Conservation (phyloP, 92 coral and sea anemone genomes). For the Metridium senile region DNA sequence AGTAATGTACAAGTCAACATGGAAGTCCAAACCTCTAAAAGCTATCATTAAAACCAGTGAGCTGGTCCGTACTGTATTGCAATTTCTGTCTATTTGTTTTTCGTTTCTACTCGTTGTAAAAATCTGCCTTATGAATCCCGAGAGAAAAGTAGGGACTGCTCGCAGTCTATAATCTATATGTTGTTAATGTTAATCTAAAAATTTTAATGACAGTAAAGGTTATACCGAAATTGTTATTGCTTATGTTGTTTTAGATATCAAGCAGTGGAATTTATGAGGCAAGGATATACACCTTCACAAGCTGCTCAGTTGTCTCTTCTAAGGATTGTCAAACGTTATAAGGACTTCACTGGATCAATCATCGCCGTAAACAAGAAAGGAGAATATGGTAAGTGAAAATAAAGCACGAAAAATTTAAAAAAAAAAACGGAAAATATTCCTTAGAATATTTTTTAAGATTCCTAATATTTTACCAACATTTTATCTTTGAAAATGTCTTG, state of each 20-base stretch:
- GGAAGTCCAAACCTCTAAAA: too few species aligned
- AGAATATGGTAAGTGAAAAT: slow-evolving; percentile 55
- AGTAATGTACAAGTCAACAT: too few species aligned
- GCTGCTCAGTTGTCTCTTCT: slow-evolving; percentile 70
- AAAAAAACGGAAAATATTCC: neutral
- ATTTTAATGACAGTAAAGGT: too few species aligned
- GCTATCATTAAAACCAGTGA: too few species aligned
- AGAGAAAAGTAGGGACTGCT: too few species aligned
- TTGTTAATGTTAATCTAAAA: too few species aligned
- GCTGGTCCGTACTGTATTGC: too few species aligned
- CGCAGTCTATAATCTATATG: too few species aligned
- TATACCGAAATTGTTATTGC: neutral
- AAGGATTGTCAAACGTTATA: slow-evolving; percentile 61
- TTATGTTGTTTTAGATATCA: slow-evolving; percentile 48
- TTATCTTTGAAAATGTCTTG: neutral
- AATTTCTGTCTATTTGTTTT: too few species aligned
- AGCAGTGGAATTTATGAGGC: slow-evolving; percentile 83
- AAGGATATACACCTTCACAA: slow-evolving; percentile 66
- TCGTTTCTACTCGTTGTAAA: too few species aligned
- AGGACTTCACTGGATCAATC: slow-evolving; percentile 66
- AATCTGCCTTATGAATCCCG: too few species aligned
- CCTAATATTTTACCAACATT: neutral
- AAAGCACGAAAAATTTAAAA: neutral
- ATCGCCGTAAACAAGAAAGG: slow-evolving; percentile 76
- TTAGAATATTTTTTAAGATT: too few species aligned